phyloP scores from a whole-genome alignment of 2,113 vertebrate species.

The Tursiops truncatus region DNA sequence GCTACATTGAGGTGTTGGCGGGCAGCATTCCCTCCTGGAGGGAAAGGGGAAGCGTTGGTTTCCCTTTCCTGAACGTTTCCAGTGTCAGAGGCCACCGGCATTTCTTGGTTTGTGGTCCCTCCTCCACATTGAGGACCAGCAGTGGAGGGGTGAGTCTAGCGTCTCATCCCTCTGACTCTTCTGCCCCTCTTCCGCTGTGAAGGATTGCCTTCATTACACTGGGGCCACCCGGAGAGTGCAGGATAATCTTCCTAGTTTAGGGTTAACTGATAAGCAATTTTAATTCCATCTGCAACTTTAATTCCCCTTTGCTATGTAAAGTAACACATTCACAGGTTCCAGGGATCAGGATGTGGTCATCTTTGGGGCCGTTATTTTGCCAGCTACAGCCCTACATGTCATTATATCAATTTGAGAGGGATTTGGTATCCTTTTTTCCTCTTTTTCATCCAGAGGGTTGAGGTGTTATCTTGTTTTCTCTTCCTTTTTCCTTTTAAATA shows the following conservation, averaged over 20 bases:
- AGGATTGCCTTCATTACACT: neutral
- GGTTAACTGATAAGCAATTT: neutral
- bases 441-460: neutral
- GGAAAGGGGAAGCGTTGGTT: neutral
- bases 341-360: neutral
- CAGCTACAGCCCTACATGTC: neutral
- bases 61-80: neutral
- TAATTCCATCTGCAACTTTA: neutral
- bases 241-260: neutral
- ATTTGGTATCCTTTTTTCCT: neutral
- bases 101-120: neutral
- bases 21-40: neutral
- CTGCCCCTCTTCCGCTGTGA: no score
- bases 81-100: neutral
- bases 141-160: neutral
- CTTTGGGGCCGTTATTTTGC: neutral
- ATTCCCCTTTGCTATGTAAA: neutral
- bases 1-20: fast-evolving
- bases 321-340: neutral
- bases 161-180: fast-evolving
- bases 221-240: neutral
- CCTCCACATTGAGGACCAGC: fast-evolving
- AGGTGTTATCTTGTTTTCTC: neutral
- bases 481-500: neutral
- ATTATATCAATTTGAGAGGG: neutral